A percentile compares a stretch with the other conserved stretches of the same genome.
phyloP scores from a whole-genome alignment of 2,797 vertebrate genomes.

The Remorina albescens region DNA sequence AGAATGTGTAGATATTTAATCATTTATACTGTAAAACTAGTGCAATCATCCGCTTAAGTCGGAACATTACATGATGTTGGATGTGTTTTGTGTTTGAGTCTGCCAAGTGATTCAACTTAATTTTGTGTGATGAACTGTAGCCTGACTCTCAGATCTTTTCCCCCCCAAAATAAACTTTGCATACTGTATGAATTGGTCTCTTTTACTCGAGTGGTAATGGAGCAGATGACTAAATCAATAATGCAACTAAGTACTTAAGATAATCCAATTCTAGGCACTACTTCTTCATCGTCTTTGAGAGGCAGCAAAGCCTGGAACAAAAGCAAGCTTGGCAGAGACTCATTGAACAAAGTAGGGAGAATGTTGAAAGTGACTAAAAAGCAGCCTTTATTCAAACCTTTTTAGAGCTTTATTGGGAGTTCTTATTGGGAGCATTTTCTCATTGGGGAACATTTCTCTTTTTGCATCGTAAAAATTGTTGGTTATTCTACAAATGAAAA shows the following conservation, averaged over 20 bases:
- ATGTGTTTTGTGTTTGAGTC: slow-evolving; percentile 49
- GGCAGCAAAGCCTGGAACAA: slow-evolving; percentile 64
- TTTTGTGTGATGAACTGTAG: slow-evolving; percentile 56
- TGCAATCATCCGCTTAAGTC: slow-evolving; percentile 46
- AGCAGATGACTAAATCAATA: slow-evolving; percentile 76
- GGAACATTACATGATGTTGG: slow-evolving; percentile 34
- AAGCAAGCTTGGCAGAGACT: slow-evolving; percentile 57
- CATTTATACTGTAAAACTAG: slow-evolving; percentile 39
- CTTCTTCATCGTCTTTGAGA: slow-evolving; percentile 63
- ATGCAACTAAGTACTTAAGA: slow-evolving; percentile 74
- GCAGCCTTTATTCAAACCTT: not conserved
- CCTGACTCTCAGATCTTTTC: slow-evolving; percentile 35
- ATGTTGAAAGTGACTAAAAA: slow-evolving; percentile 40
- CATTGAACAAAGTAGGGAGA: slow-evolving; percentile 30
- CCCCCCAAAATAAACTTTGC: slow-evolving; percentile 59
- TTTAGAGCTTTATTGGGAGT: not conserved
- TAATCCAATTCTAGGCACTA: slow-evolving; percentile 74
- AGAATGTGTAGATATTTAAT: slow-evolving; percentile 48
- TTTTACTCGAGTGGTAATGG: slow-evolving; percentile 71
- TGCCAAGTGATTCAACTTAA: slow-evolving; percentile 53
- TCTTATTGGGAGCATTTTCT: not conserved
- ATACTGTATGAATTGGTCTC: slow-evolving; percentile 52
- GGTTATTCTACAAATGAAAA: not conserved
- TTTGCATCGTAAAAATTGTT: not conserved
- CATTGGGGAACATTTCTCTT: not conserved